A percentile compares a stretch with the other conserved stretches of the same genome.
phyloP scores from a whole-genome alignment of 1,140 invertebrate species.

The Melanaphis sacchari region DNA sequence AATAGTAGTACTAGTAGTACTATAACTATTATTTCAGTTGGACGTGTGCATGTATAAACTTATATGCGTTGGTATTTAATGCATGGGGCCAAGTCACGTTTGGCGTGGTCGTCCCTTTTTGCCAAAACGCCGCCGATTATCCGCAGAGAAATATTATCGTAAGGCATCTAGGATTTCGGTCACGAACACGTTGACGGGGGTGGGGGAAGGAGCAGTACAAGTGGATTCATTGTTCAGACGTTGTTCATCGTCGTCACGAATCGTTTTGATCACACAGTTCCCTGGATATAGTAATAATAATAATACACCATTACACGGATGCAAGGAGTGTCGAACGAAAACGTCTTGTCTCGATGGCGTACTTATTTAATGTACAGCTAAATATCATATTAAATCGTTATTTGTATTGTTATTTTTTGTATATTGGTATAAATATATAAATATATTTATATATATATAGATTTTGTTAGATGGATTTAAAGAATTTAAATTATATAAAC shows the following conservation, averaged over 20 bases:
- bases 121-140: slow-evolving; percentile 23
- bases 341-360: background rate
- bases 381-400: too few species aligned
- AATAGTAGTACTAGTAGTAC: background rate
- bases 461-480: too few species aligned
- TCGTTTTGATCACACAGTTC: background rate
- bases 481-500: too few species aligned
- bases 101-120: background rate
- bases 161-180: slow-evolving; percentile 15
- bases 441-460: too few species aligned
- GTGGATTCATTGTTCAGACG: background rate
- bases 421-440: too few species aligned
- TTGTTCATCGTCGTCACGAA: background rate
- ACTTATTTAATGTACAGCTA: background rate
- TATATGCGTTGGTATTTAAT: background rate
- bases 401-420: too few species aligned
- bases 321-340: background rate
- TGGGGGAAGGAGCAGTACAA: background rate
- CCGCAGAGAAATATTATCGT: background rate
- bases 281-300: background rate
- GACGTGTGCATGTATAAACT: background rate
- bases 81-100: slow-evolving; percentile 39
- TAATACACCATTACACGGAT: background rate
- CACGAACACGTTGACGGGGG: background rate
- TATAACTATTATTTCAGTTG: background rate